These are phyloP conservation scores for Pomacea canaliculata DNA, from an alignment of 2,888 invertebrate genomes.

Conservation along the genomic window DNA sequence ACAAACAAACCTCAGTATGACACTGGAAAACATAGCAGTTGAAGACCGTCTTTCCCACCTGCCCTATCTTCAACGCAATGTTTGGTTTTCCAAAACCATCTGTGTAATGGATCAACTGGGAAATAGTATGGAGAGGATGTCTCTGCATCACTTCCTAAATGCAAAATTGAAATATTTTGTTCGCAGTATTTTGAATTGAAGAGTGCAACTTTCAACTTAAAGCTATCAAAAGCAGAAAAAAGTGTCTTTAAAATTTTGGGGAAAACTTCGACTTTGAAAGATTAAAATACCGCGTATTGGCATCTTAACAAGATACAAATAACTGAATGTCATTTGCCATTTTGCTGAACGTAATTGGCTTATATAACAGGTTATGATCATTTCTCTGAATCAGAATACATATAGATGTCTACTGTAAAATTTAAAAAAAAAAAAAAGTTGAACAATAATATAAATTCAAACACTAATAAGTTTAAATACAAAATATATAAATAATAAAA, in stretches of 20 bases:
- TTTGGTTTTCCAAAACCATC: slow-evolving; percentile 64
- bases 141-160: slow-evolving; percentile 63
- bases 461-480: no score
- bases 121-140: slow-evolving; percentile 66
- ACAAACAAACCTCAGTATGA: slow-evolving; percentile 53
- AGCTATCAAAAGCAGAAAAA: neutral
- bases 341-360: no score
- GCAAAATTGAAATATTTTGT: neutral
- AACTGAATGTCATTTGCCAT: no score
- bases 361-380: no score
- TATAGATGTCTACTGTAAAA: no score
- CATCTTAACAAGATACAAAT: no score
- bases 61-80: slow-evolving; percentile 65
- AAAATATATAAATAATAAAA: no score
- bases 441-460: no score
- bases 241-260: neutral
- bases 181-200: neutral
- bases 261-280: no score
- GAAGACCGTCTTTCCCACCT: slow-evolving; percentile 54
- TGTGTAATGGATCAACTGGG: slow-evolving; percentile 64
- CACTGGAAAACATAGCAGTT: slow-evolving; percentile 67
- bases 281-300: no score
- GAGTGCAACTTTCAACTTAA: neutral
- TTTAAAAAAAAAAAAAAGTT: no score
- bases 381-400: no score